phyloP scores from a whole-genome alignment of 2,888 invertebrate species.

The Eutolmus rufibarbis region DNA sequence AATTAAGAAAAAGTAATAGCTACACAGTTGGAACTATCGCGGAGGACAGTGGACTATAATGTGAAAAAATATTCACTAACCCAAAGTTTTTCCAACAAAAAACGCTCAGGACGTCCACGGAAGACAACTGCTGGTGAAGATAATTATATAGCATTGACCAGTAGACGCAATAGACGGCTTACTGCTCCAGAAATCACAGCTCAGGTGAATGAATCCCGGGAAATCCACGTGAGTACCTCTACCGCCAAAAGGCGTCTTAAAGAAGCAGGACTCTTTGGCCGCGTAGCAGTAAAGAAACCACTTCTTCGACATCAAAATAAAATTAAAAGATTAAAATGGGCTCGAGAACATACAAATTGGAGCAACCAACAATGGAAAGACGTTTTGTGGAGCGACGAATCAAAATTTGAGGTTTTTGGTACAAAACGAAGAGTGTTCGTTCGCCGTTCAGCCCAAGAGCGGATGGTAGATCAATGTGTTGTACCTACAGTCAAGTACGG shows the following conservation, averaged over 20 bases:
- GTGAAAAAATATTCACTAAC: no score
- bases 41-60: no score
- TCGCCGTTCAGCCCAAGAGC: constrained; percentile 13
- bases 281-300: constrained; percentile 32
- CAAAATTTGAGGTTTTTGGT: constrained; percentile 45
- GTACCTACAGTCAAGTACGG: constrained; percentile 6
- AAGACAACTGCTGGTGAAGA: no score
- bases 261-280: neutral
- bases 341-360: constrained; percentile 36
- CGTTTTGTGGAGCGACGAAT: constrained; percentile 42
- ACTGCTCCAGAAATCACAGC: no score
- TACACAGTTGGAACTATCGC: no score
- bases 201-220: no score
- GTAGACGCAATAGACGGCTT: neutral
- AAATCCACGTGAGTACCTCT: neutral
- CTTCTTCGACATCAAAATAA: constrained; percentile 23
- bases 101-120: no score
- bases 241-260: constrained; percentile 4
- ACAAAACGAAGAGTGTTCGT: constrained; percentile 48
- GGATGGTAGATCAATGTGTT: constrained; percentile 16
- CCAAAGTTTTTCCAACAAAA: no score
- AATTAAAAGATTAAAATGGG: constrained; percentile 33
- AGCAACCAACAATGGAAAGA: constrained; percentile 34
- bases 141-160: no score
- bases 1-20: no score